phyloP scores from a whole-genome alignment of 2,113 vertebrate species.

The Xiphophorus hellerii region DNA sequence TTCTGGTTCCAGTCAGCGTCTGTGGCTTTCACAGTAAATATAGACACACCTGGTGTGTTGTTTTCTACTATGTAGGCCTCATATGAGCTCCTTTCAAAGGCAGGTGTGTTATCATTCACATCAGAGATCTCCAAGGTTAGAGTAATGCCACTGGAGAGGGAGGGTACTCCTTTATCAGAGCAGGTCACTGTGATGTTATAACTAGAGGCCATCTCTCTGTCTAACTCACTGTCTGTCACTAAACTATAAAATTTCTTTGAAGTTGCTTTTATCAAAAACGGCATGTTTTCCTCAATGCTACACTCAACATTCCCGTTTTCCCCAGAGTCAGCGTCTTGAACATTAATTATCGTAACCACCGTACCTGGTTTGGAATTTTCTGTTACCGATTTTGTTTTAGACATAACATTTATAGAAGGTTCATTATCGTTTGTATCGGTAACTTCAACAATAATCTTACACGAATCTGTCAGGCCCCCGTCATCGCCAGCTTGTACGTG shows the following conservation, averaged over 20 bases:
- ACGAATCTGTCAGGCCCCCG: constrained; percentile 67
- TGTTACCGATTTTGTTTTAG: constrained; percentile 55
- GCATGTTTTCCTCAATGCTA: constrained; percentile 37
- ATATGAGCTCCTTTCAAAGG: constrained; percentile 36
- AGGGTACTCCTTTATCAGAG: constrained; percentile 39
- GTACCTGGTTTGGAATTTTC: constrained; percentile 54
- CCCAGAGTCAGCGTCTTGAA: constrained; percentile 61
- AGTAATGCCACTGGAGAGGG: constrained; percentile 45
- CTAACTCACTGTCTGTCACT: constrained; percentile 53
- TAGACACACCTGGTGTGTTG: background rate
- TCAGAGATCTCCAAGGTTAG: constrained; percentile 43
- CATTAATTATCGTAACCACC: constrained; percentile 64
- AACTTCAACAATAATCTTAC: constrained; percentile 79
- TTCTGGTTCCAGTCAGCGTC: constrained; percentile 52
- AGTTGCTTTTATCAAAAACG: constrained; percentile 58
- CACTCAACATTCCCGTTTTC: constrained; percentile 61
- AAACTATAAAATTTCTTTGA: constrained; percentile 69
- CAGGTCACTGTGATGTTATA: constrained; percentile 40
- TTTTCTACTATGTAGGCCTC: constrained; percentile 36
- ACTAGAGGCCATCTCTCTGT: constrained; percentile 24
- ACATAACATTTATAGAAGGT: constrained; percentile 75
- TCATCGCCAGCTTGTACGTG: constrained; percentile 78
- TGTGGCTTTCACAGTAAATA: constrained; percentile 28
- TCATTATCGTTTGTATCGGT: constrained; percentile 81
- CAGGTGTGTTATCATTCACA: constrained; percentile 34